Percentiles rank a stretch among this genome's conserved stretches.
These are phyloP conservation scores for Marisa cornuarietis DNA, from an alignment of 1,140 invertebrate genomes.

Conservation along the genomic window DNA sequence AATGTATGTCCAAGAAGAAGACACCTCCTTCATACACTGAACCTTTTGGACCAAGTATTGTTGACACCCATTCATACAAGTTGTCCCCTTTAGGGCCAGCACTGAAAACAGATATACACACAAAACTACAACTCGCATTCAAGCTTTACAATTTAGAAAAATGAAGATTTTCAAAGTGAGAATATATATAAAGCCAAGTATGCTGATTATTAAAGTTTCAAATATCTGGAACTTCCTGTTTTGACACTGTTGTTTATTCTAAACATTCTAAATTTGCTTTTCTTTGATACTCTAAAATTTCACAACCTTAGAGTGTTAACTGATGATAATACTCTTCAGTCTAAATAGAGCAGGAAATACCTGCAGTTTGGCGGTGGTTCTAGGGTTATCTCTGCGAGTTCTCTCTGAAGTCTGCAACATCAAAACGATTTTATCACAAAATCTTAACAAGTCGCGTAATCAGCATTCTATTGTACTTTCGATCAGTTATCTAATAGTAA, in stretches of 20 bases:
- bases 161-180: no score
- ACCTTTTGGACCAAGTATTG: conserved; percentile 85
- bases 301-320: neutral
- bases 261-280: no score
- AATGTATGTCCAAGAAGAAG: conserved; percentile 99
- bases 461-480: no score
- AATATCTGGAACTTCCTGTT: no score
- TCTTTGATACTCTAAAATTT: no score
- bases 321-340: neutral
- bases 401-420: conserved; percentile 30
- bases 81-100: conserved; percentile 97
- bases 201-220: no score
- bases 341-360: conserved; percentile 4
- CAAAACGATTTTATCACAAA: neutral
- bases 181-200: no score
- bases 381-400: conserved; percentile 30
- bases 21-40: conserved; percentile 92
- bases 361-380: conserved; percentile 34
- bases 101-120: conserved; percentile 68
- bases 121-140: neutral
- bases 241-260: no score
- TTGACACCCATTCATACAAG: conserved; percentile 97
- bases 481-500: no score
- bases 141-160: no score
- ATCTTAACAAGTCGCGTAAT: no score